Percentiles rank a stretch among this genome's conserved stretches.
Evolutionary conservation across 2,888 invertebrate species (phyloP).

Genomic region (Mythimna ferrago): DNA sequence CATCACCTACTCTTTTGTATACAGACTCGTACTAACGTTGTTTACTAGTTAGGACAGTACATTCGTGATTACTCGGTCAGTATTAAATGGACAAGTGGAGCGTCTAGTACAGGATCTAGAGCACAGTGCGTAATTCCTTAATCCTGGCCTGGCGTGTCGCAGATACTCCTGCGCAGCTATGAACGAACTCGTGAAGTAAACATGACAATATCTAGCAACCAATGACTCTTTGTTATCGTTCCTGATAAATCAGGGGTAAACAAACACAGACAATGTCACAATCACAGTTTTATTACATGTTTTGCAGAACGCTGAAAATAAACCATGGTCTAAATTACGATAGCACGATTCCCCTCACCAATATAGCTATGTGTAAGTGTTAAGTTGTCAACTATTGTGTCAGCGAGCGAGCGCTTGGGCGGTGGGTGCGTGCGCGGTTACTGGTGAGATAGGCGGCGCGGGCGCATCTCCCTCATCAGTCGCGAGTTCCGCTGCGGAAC

Average conservation of each 20-base stretch:
- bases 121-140: neutral
- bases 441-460: constrained; percentile 39
- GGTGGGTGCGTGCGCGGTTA: constrained; percentile 32
- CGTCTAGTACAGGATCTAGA: constrained; percentile 23
- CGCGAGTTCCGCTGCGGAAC: constrained; percentile 73
- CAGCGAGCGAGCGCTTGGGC: constrained; percentile 16
- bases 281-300: constrained; percentile 40
- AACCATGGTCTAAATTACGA: constrained; percentile 65
- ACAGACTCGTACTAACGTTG: constrained; percentile 31
- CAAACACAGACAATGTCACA: constrained; percentile 66
- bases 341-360: constrained; percentile 63
- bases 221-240: constrained; percentile 62
- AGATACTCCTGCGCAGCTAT: constrained; percentile 33
- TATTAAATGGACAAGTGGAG: constrained; percentile 21
- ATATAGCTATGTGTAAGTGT: constrained; percentile 36
- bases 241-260: constrained; percentile 69
- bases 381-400: constrained; percentile 50
- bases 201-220: constrained; percentile 41
- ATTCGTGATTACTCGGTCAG: constrained; percentile 26
- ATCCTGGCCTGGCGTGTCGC: constrained; percentile 5
- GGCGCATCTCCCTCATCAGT: constrained; percentile 62
- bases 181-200: constrained; percentile 38
- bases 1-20: constrained; percentile 48
- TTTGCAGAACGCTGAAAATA: constrained; percentile 62
- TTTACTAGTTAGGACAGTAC: constrained; percentile 36